Base-by-base conservation (phyloP, 2,888 invertebrate genomes). In the Uropetala carovei region DNA sequence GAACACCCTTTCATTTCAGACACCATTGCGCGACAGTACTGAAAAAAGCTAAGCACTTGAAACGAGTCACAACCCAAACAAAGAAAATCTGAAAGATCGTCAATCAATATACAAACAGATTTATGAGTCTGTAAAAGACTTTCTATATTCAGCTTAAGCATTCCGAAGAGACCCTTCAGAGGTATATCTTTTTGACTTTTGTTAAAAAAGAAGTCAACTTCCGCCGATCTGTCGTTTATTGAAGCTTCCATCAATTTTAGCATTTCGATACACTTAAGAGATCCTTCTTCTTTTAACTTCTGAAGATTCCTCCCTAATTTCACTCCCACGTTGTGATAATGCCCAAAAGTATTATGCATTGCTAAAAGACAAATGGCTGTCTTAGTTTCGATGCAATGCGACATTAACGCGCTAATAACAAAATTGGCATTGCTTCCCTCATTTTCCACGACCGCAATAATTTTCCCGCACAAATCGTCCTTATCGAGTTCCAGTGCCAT, bases 321-420 rank as follows among this genome's bases (percentile, higher is more conserved):
- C 94, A 97, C 96, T 18, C 97, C 97, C 64, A 97, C 96, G 95
- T 96, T 97, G 93, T 97, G 97, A 94, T 97, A 98, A 94, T 98
- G 98, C 92, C 96, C 96, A 89, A 97, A 95, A 2, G 97, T 96
- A 94, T 97, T 97, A 94, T 98, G 98, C 93, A 97, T 95, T 91
- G 97, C 96, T 91, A 97, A 95, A 89, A 98, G 95, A 93, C 97
- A 95, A 10, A 97, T 95, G 92, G 96, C 96, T 92, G 96, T 95
- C 93, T 96, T 96, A 93, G 96, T 96, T 93, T 96, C 96, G 91
- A 97, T 94, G 64, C 96, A 96, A 93, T 97, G 96, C 0, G 96
- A 96, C 91, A 97, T 95, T 18, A 97, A 95, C 93, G 97, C 96
- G 94, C 96, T 97, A 75, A 97, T 95, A 92, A 98, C 94, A 94